Evolutionary conservation across 2,113 vertebrate genomes (phyloP).

Genomic region (Rostratula benghalensis): DNA sequence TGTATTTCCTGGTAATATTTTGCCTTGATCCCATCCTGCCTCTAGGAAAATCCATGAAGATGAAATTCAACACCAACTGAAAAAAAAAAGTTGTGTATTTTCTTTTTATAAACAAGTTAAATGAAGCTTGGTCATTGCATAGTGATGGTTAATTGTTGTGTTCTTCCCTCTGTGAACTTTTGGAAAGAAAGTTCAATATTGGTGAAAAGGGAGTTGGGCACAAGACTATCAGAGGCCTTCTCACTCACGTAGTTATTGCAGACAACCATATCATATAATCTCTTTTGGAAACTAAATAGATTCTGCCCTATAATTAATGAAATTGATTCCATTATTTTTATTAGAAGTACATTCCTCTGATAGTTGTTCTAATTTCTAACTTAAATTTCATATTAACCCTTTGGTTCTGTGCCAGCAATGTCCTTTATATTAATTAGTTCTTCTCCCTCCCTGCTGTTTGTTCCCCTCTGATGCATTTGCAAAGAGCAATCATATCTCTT

Average conservation of each 20-base stretch:
- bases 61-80: background rate
- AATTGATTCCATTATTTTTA: background rate
- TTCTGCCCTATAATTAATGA: background rate
- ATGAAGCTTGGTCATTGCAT: background rate
- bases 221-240: background rate
- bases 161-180: background rate
- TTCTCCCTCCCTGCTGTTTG: background rate
- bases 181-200: background rate
- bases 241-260: background rate
- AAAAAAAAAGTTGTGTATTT: background rate
- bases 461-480: background rate
- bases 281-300: background rate
- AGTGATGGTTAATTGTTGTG: background rate
- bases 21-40: background rate
- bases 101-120: background rate
- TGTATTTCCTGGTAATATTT: background rate
- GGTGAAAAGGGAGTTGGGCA: background rate
- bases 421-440: background rate
- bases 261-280: background rate
- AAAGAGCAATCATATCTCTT: background rate
- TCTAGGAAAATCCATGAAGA: background rate
- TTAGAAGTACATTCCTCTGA: background rate
- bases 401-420: background rate
- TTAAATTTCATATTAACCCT: background rate
- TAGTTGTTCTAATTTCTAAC: background rate